Conservation (phyloP, 2,888 invertebrate genomes). For the Pachymerium ferrugineum region DNA sequence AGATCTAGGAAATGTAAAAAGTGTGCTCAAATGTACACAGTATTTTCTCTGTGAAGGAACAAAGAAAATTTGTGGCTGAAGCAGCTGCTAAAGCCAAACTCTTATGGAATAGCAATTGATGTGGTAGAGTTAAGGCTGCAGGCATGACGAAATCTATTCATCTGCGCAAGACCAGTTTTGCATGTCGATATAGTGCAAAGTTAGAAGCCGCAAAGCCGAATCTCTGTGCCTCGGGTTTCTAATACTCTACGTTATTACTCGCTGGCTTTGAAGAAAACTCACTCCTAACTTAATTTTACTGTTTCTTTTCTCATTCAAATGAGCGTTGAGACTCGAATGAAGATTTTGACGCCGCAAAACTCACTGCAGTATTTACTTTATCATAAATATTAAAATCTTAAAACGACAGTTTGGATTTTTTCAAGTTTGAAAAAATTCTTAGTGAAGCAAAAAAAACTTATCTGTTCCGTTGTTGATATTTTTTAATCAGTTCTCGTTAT, state of each 20-base stretch:
- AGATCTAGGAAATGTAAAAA: conserved; percentile 1
- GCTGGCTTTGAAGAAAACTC: conserved; percentile 17
- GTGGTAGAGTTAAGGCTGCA: conserved; percentile 23
- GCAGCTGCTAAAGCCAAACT: conserved; percentile 23
- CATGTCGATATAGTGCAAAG: conserved; percentile 16
- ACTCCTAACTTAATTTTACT: conserved; percentile 22
- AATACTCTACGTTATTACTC: conserved; percentile 19
- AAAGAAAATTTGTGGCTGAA: conserved; percentile 7
- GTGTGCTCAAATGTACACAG: conserved; percentile 7
- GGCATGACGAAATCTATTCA: conserved; percentile 24
- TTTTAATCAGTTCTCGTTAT: not conserved
- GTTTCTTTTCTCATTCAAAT: conserved; percentile 25
- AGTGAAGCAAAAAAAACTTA: not conserved
- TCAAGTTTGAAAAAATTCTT: not conserved
- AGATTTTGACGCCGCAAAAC: no score
- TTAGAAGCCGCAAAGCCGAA: conserved; percentile 24
- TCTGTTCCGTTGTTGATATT: not conserved
- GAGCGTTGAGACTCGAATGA: conserved; percentile 11
- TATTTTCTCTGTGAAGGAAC: not conserved
- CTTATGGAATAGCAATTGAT: conserved; percentile 3
- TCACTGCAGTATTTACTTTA: not conserved
- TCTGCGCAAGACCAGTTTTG: conserved; percentile 23
- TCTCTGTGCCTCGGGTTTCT: conserved; percentile 13
- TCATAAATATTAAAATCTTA: not conserved
- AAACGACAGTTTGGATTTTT: not conserved